A percentile compares a stretch with the other conserved stretches of the same genome.
These are phyloP conservation scores for Cephalopterus ornatus DNA, from an alignment of 2,113 vertebrate species.

Conservation along the genomic window DNA sequence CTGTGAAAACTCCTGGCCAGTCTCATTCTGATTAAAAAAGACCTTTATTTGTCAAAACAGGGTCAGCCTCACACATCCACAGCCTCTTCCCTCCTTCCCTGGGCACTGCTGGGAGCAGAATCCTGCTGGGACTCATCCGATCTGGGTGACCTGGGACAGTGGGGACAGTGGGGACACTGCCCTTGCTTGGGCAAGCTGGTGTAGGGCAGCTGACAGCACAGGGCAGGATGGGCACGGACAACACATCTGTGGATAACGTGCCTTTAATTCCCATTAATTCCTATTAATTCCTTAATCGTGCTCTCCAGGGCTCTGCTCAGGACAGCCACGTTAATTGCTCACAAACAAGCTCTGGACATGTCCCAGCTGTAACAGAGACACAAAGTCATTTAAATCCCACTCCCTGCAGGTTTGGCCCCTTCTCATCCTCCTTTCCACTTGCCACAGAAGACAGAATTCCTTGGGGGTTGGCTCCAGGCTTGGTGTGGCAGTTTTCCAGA, in stretches of 20 bases:
- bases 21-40: background rate
- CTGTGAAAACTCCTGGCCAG: background rate
- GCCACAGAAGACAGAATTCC: background rate
- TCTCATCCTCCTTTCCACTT: background rate
- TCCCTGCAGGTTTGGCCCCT: background rate
- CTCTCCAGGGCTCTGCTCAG: background rate
- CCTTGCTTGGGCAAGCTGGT: background rate
- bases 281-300: background rate
- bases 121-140: fast-evolving
- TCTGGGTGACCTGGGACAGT: background rate
- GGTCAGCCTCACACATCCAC: no score
- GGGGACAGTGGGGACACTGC: background rate
- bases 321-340: background rate
- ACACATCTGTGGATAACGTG: background rate
- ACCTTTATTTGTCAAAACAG: background rate
- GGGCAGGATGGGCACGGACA: background rate
- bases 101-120: background rate
- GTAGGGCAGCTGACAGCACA: background rate
- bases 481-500: background rate
- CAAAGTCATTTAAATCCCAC: background rate
- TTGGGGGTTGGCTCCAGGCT: background rate
- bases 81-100: background rate
- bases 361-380: background rate
- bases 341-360: background rate
- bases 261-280: conserved; percentile 23